These are phyloP conservation scores for Manduca sexta DNA, from an alignment of 1,140 invertebrate genomes.

Conservation along the genomic window DNA sequence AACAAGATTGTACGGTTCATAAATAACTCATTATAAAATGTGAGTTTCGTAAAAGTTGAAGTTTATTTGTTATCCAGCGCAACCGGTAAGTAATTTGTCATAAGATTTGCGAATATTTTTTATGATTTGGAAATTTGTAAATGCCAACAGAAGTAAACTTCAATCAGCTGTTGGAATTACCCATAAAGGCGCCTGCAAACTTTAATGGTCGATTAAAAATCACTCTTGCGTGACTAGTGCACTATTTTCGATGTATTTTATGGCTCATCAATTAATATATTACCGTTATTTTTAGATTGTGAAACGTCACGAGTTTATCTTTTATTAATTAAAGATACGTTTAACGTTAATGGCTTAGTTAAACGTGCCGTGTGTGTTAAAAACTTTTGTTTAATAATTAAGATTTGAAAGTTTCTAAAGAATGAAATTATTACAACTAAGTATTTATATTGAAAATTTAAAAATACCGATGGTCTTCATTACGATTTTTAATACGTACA, in stretches of 20 bases:
- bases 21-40: conserved; percentile 16
- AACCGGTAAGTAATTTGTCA: too few relatives aligned
- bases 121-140: too few relatives aligned
- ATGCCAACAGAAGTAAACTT: neutral
- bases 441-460: too few relatives aligned
- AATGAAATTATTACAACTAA: too few relatives aligned
- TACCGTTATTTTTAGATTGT: conserved; percentile 12
- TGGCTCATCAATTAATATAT: conserved; percentile 23
- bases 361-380: too few relatives aligned
- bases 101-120: neutral
- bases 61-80: neutral
- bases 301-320: conserved; percentile 7
- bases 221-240: conserved; percentile 23
- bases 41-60: neutral
- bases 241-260: conserved; percentile 20
- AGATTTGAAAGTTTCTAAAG: too few relatives aligned
- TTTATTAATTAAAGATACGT: conserved; percentile 5
- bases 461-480: too few relatives aligned
- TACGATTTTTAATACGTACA: too few relatives aligned
- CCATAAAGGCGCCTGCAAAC: conserved; percentile 9
- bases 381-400: too few relatives aligned
- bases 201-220: conserved; percentile 36
- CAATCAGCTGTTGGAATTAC: conserved; percentile 11
- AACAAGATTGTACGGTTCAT: conserved; percentile 14
- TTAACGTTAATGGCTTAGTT: neutral